These are phyloP conservation scores for Cephus nigrinus DNA, from an alignment of 2,888 invertebrate species.

Conservation along the genomic window DNA sequence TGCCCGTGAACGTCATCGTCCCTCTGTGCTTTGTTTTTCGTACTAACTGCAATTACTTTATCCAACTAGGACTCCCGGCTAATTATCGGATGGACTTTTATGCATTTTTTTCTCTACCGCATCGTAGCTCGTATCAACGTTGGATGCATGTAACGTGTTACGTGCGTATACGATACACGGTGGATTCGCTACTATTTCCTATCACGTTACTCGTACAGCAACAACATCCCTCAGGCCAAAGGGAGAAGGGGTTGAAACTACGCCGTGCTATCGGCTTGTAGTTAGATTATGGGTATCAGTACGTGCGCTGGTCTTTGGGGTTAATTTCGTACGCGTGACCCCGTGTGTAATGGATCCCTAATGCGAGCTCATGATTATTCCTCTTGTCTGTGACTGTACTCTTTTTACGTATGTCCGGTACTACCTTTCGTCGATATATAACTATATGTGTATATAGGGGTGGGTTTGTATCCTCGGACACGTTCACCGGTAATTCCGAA, in stretches of 20 bases:
- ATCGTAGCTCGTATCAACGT: background rate
- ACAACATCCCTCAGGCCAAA: background rate
- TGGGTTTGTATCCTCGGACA: background rate
- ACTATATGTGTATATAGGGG: background rate
- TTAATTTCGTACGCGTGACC: constrained; percentile 4
- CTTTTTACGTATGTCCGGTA: background rate
- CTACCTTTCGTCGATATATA: background rate
- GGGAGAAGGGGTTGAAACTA: background rate
- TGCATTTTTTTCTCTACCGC: background rate
- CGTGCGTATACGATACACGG: background rate
- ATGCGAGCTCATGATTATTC: constrained; percentile 37
- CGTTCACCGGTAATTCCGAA: background rate
- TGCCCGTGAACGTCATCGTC: background rate
- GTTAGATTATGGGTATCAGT: background rate
- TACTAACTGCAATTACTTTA: background rate
- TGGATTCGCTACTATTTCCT: background rate
- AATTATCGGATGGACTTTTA: background rate
- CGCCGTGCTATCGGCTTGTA: background rate
- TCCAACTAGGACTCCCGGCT: background rate
- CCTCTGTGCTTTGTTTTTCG: background rate
- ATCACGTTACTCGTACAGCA: background rate
- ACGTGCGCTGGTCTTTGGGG: background rate
- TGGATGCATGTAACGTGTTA: background rate
- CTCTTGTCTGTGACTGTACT: constrained; percentile 6
- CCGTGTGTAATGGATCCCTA: constrained; percentile 39